phyloP scores from a whole-genome alignment of 2,888 invertebrate genomes.

The Rhingia campestris region DNA sequence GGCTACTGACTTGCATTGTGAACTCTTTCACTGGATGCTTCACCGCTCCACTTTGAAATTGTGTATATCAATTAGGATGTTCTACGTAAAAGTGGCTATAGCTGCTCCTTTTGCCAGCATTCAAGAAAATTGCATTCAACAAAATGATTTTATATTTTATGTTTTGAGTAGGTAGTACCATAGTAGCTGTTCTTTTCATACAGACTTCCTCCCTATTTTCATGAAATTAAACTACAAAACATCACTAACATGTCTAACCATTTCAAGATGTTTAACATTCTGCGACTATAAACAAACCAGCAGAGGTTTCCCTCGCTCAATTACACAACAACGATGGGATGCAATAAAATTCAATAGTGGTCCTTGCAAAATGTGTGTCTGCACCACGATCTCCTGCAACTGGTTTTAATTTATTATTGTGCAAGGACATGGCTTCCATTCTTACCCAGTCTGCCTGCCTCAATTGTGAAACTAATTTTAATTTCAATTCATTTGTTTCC shows the following conservation, averaged over 20 bases:
- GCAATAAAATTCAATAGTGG: conserved; percentile 29
- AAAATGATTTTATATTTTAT: conserved; percentile 57
- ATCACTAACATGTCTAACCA: conserved; percentile 6
- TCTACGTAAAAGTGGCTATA: not conserved
- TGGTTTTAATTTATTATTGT: conserved; percentile 40
- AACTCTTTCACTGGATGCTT: not conserved
- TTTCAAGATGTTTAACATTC: conserved; percentile 25
- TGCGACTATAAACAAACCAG: not conserved
- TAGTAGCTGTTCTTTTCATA: not conserved
- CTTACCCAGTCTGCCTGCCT: not conserved
- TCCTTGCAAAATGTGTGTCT: conserved; percentile 10
- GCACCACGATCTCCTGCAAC: conserved; percentile 32
- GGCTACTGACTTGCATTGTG: not conserved
- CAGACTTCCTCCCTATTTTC: not conserved
- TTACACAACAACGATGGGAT: conserved; percentile 13
- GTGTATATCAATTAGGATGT: conserved; percentile 40
- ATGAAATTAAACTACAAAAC: conserved; percentile 14
- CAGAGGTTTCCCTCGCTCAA: conserved; percentile 10
- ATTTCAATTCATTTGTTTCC: conserved; percentile 55
- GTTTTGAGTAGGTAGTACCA: not conserved
- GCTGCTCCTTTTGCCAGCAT: conserved; percentile 37
- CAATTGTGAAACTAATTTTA: conserved; percentile 50
- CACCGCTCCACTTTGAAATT: conserved; percentile 23
- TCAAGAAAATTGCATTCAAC: conserved; percentile 34
- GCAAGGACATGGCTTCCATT: conserved; percentile 8